phyloP scores from a whole-genome alignment of 2,888 invertebrate species.

The Drosophila rellima region DNA sequence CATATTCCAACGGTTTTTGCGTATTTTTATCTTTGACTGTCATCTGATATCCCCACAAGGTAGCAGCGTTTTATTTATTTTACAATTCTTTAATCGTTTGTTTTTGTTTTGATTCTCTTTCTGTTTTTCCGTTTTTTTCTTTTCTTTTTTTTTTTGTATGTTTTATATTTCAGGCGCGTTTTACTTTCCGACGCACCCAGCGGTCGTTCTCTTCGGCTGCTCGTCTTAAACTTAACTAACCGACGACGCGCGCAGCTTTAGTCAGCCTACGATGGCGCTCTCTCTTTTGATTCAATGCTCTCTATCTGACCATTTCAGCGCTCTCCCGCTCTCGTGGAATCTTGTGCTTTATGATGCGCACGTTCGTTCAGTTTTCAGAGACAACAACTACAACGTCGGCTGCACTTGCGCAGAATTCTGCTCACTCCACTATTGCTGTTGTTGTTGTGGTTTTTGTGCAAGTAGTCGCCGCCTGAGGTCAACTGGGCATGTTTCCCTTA shows the following conservation, averaged over 20 bases:
- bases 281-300: conserved; percentile 12
- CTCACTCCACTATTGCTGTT: conserved; percentile 15
- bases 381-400: conserved; percentile 25
- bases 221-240: conserved; percentile 71
- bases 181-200: conserved; percentile 71
- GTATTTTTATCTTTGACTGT: conserved; percentile 66
- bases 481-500: conserved; percentile 30
- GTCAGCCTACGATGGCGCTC: conserved; percentile 26
- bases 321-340: conserved; percentile 21
- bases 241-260: conserved; percentile 43
- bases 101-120: conserved; percentile 37
- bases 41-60: conserved; percentile 59
- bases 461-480: conserved; percentile 23
- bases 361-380: conserved; percentile 49
- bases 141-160: conserved; percentile 9
- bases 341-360: conserved; percentile 35
- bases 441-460: conserved; percentile 20
- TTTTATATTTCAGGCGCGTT: conserved; percentile 62
- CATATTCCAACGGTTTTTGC: conserved; percentile 46
- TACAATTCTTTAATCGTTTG: conserved; percentile 41
- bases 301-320: conserved; percentile 1
- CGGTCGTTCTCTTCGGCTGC: conserved; percentile 68
- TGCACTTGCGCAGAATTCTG: conserved; percentile 71
- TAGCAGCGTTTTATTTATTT: conserved; percentile 52
- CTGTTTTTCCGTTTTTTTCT: conserved; percentile 27